Evolutionary conservation across 2,888 invertebrate species (phyloP).

Genomic region (Pterostichus niger): DNA sequence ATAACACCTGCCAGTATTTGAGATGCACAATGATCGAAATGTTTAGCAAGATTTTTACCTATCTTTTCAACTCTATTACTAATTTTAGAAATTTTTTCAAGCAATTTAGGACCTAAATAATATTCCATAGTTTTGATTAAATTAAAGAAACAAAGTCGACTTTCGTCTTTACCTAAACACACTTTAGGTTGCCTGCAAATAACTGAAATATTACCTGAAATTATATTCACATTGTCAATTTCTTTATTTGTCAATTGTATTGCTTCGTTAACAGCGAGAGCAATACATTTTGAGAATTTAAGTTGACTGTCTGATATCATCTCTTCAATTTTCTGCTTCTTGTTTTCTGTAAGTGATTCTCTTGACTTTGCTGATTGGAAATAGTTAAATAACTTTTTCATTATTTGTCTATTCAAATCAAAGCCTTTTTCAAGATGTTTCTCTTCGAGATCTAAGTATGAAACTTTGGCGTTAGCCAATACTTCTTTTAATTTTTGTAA

Average conservation of each 20-base stretch:
- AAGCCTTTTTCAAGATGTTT: neutral
- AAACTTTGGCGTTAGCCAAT: neutral
- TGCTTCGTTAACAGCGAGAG: neutral
- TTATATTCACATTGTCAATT: neutral
- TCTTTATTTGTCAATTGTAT: neutral
- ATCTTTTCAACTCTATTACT: neutral
- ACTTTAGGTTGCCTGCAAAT: neutral
- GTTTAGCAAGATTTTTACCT: neutral
- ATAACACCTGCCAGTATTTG: too few relatives aligned
- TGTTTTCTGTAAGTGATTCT: neutral
- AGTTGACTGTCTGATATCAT: neutral
- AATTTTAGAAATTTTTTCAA: neutral
- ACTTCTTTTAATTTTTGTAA: too few relatives aligned
- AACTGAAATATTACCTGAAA: neutral
- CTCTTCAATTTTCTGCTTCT: neutral
- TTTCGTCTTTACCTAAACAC: neutral
- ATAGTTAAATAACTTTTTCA: neutral
- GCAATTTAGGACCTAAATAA: neutral
- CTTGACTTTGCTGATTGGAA: too few relatives aligned
- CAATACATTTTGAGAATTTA: slow-evolving; percentile 6
- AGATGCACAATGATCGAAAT: neutral
- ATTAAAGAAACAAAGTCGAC: neutral
- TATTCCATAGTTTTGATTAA: neutral
- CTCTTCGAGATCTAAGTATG: neutral
- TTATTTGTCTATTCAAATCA: neutral